Percentiles rank a stretch among this genome's conserved stretches.
phyloP scores from a whole-genome alignment of 2,797 vertebrate species.

The Otolemur crassicaudatus region DNA sequence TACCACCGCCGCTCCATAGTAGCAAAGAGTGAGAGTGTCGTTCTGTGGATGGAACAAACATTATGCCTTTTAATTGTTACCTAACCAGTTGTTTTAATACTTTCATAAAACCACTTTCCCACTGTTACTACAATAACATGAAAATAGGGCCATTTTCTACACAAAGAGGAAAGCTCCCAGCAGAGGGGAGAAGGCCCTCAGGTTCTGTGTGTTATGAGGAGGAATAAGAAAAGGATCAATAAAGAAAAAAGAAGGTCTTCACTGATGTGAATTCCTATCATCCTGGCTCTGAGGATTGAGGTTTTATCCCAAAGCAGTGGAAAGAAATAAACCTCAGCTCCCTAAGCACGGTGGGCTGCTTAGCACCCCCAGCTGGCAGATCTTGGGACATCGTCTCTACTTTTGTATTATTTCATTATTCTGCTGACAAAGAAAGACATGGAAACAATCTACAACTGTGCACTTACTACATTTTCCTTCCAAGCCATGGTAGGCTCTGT shows the following conservation, averaged over 20 bases:
- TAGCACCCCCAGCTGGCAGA: constrained; percentile 48
- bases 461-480: constrained; percentile 65
- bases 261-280: background rate
- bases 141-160: background rate
- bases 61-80: background rate
- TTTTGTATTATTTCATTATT: constrained; percentile 67
- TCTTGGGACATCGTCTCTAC: background rate
- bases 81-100: background rate
- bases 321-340: background rate
- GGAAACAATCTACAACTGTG: constrained; percentile 53
- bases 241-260: background rate
- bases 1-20: accelerated
- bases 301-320: background rate
- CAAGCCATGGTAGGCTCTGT: constrained; percentile 32
- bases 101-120: background rate
- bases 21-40: background rate
- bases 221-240: background rate
- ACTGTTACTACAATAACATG: background rate
- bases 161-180: background rate
- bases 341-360: constrained; percentile 38
- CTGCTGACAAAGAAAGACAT: constrained; percentile 78
- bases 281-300: background rate
- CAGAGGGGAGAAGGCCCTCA: background rate
- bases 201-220: background rate
- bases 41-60: background rate